Evolutionary conservation across 2,113 vertebrate species (phyloP).

Genomic region (Pachycephala philippinensis): DNA sequence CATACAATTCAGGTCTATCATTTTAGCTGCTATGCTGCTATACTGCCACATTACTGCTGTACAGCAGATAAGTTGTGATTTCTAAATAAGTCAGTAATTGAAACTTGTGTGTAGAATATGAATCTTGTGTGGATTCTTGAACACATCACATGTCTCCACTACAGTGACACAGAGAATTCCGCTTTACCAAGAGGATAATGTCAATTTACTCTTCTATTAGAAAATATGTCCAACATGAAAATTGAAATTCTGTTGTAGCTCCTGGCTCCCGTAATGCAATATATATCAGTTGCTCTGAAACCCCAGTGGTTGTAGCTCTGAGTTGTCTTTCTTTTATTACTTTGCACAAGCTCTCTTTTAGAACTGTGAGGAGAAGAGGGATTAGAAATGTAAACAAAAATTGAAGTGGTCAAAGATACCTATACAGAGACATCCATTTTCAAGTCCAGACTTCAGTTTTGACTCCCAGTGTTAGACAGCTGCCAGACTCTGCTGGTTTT

Average conservation of each 20-base stretch:
- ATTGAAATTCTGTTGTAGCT: not conserved
- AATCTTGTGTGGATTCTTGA: not conserved
- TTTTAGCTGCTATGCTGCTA: not conserved
- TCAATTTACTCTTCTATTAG: constrained; percentile 7
- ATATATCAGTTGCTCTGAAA: constrained; percentile 1
- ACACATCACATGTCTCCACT: not conserved
- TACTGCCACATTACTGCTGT: not conserved
- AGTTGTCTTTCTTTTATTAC: constrained; percentile 44
- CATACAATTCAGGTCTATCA: not conserved
- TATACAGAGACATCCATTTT: not conserved
- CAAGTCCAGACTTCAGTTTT: not conserved
- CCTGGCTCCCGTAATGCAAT: constrained; percentile 30
- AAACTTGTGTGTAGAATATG: not conserved
- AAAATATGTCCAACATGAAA: not conserved
- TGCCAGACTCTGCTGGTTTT: not conserved
- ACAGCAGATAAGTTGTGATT: not conserved
- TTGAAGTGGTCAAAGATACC: not conserved
- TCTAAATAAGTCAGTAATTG: not conserved
- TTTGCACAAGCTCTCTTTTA: not conserved
- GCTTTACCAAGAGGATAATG: not conserved
- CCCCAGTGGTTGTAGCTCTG: not conserved
- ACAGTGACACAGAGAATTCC: not conserved
- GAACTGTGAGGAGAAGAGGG: not conserved
- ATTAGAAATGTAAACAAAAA: constrained; percentile 14
- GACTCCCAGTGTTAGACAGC: not conserved